Conservation (phyloP, 2,797 vertebrate species). For the Sebastes matsubarae region DNA sequence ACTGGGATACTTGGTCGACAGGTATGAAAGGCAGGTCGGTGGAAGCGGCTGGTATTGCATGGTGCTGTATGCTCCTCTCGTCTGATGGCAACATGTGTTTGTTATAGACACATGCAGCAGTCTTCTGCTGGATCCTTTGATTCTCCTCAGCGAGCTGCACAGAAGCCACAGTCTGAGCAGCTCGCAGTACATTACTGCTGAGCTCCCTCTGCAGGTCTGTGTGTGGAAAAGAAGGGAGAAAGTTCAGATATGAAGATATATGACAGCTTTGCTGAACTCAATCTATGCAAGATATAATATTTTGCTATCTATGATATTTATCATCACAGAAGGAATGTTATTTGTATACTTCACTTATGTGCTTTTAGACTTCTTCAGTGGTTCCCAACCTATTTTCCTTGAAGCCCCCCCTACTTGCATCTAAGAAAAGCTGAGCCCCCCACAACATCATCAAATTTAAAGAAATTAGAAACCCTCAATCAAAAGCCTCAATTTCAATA, state of each 20-base stretch:
- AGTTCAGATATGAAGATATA: constrained; percentile 5
- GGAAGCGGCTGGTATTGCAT: constrained; percentile 5
- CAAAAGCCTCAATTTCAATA: too few species aligned
- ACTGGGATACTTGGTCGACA: constrained; percentile 11
- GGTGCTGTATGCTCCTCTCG: constrained; percentile 4
- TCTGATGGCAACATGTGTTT: constrained; percentile 41
- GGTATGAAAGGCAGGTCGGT: constrained; percentile 30
- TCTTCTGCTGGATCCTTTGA: constrained; percentile 75
- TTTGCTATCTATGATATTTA: background rate
- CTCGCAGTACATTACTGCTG: background rate
- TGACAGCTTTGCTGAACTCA: background rate
- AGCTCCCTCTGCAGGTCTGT: constrained; percentile 76
- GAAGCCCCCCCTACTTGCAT: too few species aligned
- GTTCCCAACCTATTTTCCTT: too few species aligned
- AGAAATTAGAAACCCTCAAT: accelerated
- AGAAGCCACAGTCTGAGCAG: constrained; percentile 64
- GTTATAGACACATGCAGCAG: constrained; percentile 73
- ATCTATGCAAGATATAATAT: background rate
- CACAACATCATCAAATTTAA: too few species aligned
- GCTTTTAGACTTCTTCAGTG: too few species aligned
- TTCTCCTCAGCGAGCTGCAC: constrained; percentile 83
- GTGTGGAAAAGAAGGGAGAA: constrained; percentile 23
- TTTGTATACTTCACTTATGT: background rate
- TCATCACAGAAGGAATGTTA: background rate
- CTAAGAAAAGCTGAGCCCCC: too few species aligned